These are phyloP conservation scores for Imbricaverruca yamaguchii DNA, from an alignment of 2,888 invertebrate species.

Conservation along the genomic window DNA sequence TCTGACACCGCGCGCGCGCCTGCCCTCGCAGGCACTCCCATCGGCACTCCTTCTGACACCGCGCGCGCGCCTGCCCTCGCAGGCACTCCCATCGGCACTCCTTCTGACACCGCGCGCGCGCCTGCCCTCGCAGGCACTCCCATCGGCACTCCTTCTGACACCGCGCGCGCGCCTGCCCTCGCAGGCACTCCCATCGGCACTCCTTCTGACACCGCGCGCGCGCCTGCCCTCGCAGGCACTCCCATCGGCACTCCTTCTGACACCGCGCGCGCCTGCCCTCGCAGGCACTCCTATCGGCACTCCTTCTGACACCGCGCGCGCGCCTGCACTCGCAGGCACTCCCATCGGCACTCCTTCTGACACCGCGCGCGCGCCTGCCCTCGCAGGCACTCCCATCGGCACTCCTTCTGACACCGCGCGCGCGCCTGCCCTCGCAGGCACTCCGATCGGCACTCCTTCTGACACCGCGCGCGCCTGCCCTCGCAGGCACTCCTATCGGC, in stretches of 20 bases:
- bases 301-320: slow-evolving; percentile 20
- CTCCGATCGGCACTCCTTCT: slow-evolving; percentile 28
- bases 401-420: slow-evolving; percentile 27
- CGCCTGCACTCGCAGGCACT: neutral
- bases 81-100: slow-evolving; percentile 26
- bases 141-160: slow-evolving; percentile 30
- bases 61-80: neutral
- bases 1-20: neutral
- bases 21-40: neutral
- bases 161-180: neutral
- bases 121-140: neutral
- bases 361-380: neutral
- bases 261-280: neutral
- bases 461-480: neutral
- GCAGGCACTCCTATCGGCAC: slow-evolving; percentile 25
- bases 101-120: neutral
- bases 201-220: slow-evolving; percentile 20
- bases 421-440: neutral
- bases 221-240: neutral
- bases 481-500: slow-evolving; percentile 17
- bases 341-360: slow-evolving; percentile 29
- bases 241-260: slow-evolving; percentile 29
- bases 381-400: slow-evolving; percentile 18
- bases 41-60: slow-evolving; percentile 31
- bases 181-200: slow-evolving; percentile 25